Evolutionary conservation across 2,797 vertebrate genomes (phyloP).

Genomic region (Rallus crepitans): DNA sequence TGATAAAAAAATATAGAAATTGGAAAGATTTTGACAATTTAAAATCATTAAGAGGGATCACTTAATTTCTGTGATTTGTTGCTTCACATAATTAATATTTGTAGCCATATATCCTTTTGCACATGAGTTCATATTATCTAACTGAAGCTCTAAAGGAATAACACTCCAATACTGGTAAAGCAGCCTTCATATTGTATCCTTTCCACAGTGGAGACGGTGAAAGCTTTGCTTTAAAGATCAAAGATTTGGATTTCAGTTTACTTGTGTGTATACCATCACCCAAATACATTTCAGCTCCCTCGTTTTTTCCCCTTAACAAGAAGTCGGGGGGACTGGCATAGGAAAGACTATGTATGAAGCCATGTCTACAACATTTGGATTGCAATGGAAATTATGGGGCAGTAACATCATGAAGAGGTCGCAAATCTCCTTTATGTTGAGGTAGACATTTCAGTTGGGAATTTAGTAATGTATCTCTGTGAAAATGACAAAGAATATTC

Average conservation of each 20-base stretch:
- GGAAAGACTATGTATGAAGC: neutral
- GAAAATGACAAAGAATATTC: neutral
- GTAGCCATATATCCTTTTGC: neutral
- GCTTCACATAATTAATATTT: neutral
- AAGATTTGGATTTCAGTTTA: neutral
- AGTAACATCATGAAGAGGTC: neutral
- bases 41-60: neutral
- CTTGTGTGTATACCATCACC: neutral
- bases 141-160: neutral
- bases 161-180: neutral
- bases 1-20: neutral
- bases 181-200: neutral
- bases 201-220: neutral
- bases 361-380: neutral
- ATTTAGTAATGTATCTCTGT: neutral
- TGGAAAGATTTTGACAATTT: neutral
- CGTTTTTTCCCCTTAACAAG: neutral
- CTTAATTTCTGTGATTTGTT: neutral
- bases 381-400: neutral
- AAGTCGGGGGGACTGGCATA: neutral
- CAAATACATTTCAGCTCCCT: neutral
- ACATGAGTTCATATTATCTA: neutral
- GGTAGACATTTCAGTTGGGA: neutral
- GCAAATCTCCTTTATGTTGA: neutral
- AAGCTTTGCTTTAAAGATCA: neutral